phyloP scores from a whole-genome alignment of 2,113 vertebrate genomes.

The Tyto alba region DNA sequence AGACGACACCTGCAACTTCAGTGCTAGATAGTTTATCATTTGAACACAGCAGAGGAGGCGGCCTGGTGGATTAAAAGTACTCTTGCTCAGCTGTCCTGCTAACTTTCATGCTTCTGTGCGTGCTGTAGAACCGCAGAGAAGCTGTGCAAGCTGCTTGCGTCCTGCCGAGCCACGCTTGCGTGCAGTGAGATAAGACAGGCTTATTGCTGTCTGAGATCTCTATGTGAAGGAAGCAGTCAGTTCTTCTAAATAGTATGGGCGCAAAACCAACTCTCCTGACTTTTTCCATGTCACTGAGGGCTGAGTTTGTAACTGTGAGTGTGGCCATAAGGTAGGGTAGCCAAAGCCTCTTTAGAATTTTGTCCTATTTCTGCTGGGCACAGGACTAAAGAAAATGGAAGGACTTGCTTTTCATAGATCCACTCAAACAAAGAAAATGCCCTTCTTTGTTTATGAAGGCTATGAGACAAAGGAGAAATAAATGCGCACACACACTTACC shows the following conservation, averaged over 20 bases:
- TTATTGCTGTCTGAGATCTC: not conserved
- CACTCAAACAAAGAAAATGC: not conserved
- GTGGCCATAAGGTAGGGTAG: not conserved
- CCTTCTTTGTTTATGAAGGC: not conserved
- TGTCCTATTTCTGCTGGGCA: not conserved
- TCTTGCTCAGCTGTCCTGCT: not conserved
- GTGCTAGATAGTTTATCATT: not conserved
- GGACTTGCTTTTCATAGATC: not conserved
- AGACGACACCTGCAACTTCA: not conserved
- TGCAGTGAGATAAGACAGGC: not conserved
- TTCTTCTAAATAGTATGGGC: not conserved
- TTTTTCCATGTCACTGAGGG: not conserved
- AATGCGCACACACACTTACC: not conserved
- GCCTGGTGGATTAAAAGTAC: not conserved
- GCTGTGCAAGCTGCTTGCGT: not conserved
- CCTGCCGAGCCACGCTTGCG: not conserved
- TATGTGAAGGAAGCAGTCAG: not conserved
- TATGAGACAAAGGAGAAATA: not conserved
- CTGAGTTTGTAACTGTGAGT: not conserved
- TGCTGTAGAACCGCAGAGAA: not conserved
- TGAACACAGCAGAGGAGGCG: not conserved
- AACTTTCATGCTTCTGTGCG: not conserved
- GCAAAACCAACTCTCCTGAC: not conserved
- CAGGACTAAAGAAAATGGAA: not conserved
- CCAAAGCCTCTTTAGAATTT: not conserved